A percentile compares a stretch with the other conserved stretches of the same genome.
Conservation (phyloP, 2,888 invertebrate genomes). For the Agrilus cyanescens region DNA sequence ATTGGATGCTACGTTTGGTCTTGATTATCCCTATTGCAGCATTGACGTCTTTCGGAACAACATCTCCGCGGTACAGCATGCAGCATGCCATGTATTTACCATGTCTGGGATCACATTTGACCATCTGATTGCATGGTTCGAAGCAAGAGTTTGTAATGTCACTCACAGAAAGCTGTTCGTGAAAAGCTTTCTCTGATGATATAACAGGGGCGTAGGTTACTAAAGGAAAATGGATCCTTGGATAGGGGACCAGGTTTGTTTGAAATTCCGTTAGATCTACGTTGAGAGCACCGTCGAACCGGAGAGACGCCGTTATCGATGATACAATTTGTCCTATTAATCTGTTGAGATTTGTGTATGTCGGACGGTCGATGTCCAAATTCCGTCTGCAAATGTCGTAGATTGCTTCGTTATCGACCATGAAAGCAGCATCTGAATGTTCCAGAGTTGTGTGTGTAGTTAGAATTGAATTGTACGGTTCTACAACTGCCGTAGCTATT, state of each 20-base stretch:
- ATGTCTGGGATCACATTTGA: constrained; percentile 41
- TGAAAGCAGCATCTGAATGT: constrained; percentile 50
- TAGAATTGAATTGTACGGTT: constrained; percentile 51
- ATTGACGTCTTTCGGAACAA: constrained; percentile 40
- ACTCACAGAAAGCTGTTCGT: constrained; percentile 43
- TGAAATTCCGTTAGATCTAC: constrained; percentile 51
- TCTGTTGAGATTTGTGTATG: constrained; percentile 52
- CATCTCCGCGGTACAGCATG: constrained; percentile 37
- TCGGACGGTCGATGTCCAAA: constrained; percentile 48
- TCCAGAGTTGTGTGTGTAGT: constrained; percentile 49
- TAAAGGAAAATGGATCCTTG: constrained; percentile 50
- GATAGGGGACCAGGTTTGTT: constrained; percentile 45
- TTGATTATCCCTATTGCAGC: constrained; percentile 46
- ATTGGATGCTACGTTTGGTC: constrained; percentile 39
- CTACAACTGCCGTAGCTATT: constrained; percentile 37
- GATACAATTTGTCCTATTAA: constrained; percentile 45
- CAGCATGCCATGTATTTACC: constrained; percentile 46
- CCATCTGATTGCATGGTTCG: constrained; percentile 49
- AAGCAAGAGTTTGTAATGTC: constrained; percentile 52
- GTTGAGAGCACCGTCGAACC: constrained; percentile 48
- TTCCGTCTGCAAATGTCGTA: constrained; percentile 47
- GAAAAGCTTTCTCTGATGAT: constrained; percentile 47
- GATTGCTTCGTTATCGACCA: constrained; percentile 37
- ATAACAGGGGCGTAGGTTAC: constrained; percentile 45
- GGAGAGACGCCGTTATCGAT: constrained; percentile 46